These are phyloP conservation scores for Panurus biarmicus DNA, from an alignment of 2,113 vertebrate genomes.

Conservation along the genomic window DNA sequence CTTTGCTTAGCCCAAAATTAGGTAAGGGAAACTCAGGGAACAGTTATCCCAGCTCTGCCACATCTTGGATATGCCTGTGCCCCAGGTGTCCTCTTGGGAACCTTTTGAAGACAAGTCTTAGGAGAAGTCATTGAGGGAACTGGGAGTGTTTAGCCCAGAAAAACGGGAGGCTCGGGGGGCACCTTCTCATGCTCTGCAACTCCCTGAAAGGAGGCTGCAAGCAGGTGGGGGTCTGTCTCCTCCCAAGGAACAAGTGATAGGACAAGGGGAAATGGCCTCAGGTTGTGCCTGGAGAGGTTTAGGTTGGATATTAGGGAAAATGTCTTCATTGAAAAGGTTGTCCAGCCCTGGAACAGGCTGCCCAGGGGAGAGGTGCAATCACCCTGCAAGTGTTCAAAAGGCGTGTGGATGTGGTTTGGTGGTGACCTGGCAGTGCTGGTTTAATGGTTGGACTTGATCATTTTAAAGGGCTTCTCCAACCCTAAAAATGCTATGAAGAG, in stretches of 20 bases:
- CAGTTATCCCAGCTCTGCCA: background rate
- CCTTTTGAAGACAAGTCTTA: background rate
- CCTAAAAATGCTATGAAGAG: background rate
- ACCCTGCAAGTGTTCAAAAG: background rate
- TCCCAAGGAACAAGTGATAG: background rate
- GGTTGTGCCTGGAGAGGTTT: background rate
- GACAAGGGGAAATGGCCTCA: background rate
- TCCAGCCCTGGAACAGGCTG: background rate
- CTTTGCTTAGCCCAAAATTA: background rate
- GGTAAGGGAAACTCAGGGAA: background rate
- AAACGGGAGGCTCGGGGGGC: fast-evolving
- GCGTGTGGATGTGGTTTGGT: background rate
- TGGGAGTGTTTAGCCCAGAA: background rate
- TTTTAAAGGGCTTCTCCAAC: background rate
- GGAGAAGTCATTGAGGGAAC: fast-evolving
- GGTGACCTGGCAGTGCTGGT: background rate
- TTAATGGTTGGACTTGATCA: background rate
- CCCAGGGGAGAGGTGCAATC: background rate
- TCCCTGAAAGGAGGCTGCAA: background rate
- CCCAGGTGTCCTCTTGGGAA: background rate
- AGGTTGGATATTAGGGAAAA: background rate
- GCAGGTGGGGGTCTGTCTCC: fast-evolving
- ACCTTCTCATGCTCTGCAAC: background rate
- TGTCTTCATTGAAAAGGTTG: background rate
- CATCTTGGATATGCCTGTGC: background rate